A percentile compares a stretch with the other conserved stretches of the same genome.
Conservation (phyloP, 92 coral and sea anemone species). For the Parazoanthus swiftii region DNA sequence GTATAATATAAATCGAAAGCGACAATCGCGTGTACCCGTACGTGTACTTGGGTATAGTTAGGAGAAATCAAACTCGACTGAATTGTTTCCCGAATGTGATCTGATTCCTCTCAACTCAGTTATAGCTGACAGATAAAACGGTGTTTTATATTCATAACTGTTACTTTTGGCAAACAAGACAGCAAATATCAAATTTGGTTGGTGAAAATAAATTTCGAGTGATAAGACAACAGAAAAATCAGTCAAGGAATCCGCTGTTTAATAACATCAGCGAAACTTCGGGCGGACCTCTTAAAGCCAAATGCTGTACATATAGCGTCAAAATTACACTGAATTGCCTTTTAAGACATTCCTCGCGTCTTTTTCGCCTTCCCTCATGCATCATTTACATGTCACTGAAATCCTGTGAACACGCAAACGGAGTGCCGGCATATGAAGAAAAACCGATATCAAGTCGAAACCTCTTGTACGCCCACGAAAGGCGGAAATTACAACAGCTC, state of each 20-base stretch:
- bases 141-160: neutral
- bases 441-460: slow-evolving; percentile 31
- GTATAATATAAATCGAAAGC: neutral
- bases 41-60: neutral
- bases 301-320: neutral
- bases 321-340: neutral
- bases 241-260: slow-evolving; percentile 10
- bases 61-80: neutral
- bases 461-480: slow-evolving; percentile 32
- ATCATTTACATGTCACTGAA: neutral
- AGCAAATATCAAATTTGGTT: slow-evolving; percentile 11
- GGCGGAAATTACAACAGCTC: slow-evolving; percentile 37
- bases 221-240: slow-evolving; percentile 2
- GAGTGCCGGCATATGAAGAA: slow-evolving; percentile 22
- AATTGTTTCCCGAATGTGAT: neutral
- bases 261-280: neutral
- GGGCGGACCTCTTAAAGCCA: neutral
- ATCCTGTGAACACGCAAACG: slow-evolving; percentile 21
- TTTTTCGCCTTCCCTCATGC: neutral
- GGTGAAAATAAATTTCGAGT: slow-evolving; percentile 19
- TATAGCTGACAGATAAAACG: neutral
- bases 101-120: neutral
- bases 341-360: neutral
- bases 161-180: slow-evolving; percentile 22
- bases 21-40: neutral